phyloP scores from a whole-genome alignment of 2,888 invertebrate genomes.

The Dendrolimus pini region DNA sequence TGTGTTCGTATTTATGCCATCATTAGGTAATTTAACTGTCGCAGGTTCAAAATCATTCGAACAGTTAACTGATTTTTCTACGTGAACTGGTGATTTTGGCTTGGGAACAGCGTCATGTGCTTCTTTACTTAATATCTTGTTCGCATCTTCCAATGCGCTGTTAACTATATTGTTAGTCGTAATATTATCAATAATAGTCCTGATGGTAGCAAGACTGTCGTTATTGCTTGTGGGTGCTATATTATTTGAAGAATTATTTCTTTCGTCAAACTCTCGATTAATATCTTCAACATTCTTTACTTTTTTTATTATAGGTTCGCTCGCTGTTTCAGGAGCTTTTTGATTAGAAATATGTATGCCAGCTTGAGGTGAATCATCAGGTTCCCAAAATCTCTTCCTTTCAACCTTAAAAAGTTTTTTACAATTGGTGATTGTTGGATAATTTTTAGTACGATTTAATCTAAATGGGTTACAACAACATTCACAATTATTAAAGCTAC shows the following conservation, averaged over 20 bases:
- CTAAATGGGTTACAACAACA: conserved; percentile 23
- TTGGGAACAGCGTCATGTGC: too few species aligned
- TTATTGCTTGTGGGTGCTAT: not conserved
- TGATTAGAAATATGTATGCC: not conserved
- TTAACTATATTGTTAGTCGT: too few species aligned
- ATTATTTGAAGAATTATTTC: not conserved
- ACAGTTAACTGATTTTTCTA: too few species aligned
- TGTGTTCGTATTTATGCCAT: too few species aligned
- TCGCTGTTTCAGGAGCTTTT: not conserved
- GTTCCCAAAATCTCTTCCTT: not conserved
- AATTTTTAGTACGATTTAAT: too few species aligned
- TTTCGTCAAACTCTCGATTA: not conserved
- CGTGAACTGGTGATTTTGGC: too few species aligned
- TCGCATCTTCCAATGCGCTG: too few species aligned
- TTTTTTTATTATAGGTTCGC: not conserved
- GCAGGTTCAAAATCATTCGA: too few species aligned
- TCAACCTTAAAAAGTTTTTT: not conserved
- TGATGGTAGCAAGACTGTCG: not conserved
- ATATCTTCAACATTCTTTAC: not conserved
- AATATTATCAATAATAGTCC: too few species aligned
- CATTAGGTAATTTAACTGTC: too few species aligned
- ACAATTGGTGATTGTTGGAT: too few species aligned
- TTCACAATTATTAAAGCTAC: conserved; percentile 13
- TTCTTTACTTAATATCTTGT: too few species aligned
- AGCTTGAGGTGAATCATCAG: not conserved